Conservation (phyloP, 2,113 vertebrate species). For the Elaphurus davidianus region DNA sequence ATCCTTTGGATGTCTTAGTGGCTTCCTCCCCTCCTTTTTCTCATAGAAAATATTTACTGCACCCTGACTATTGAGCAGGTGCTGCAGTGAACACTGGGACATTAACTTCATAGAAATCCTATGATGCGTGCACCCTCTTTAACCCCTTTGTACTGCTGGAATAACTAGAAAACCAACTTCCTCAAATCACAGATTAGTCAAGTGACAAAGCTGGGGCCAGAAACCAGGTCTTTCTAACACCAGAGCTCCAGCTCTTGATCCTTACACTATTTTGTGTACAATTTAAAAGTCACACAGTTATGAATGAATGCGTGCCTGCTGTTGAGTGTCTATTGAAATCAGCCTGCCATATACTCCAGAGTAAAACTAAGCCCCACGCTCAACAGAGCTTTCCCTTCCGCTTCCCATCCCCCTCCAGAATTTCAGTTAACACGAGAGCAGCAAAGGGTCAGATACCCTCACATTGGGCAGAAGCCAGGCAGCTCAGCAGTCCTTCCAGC, state of each 20-base stretch:
- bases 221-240: not conserved
- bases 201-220: not conserved
- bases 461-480: slow-evolving; percentile 37
- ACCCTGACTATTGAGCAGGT: not conserved
- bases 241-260: not conserved
- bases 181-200: not conserved
- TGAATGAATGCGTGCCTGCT: not conserved
- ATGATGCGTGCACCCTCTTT: not conserved
- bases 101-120: not conserved
- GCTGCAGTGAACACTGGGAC: not conserved
- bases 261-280: not conserved
- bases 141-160: not conserved
- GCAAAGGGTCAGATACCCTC: not conserved
- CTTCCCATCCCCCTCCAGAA: not conserved
- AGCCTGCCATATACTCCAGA: not conserved
- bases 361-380: not conserved
- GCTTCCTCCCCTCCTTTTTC: not conserved
- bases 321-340: not conserved
- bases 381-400: not conserved
- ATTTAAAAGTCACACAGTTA: not conserved
- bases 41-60: not conserved
- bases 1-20: not conserved
- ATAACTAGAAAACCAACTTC: not conserved
- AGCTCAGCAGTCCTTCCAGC: not conserved
- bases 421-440: not conserved